Percentiles rank a stretch among this genome's conserved stretches.
Evolutionary conservation across 2,797 vertebrate genomes (phyloP).

Genomic region (Typhlichthys subterraneus): DNA sequence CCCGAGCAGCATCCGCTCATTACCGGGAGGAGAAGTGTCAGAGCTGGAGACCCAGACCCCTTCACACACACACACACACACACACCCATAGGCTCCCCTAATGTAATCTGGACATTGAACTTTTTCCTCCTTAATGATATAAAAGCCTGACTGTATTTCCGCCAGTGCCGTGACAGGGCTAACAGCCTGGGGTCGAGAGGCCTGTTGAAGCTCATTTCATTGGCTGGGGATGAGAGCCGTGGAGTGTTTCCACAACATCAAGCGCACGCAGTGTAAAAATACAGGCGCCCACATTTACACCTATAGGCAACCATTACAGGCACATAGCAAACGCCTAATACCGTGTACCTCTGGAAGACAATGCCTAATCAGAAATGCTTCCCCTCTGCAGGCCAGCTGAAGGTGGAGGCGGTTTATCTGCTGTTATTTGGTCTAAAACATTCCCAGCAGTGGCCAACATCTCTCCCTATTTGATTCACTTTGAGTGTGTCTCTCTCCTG

Average conservation of each 20-base stretch:
- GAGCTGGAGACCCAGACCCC: slow-evolving; percentile 61
- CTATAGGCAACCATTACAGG: slow-evolving; percentile 63
- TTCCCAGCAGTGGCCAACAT: slow-evolving; percentile 76
- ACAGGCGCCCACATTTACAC: slow-evolving; percentile 24
- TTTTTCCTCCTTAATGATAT: slow-evolving; percentile 80
- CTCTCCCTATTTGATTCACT: slow-evolving; percentile 78
- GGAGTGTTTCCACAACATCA: not conserved
- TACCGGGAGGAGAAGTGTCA: slow-evolving; percentile 81
- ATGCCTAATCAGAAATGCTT: slow-evolving; percentile 64
- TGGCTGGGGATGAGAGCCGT: no score
- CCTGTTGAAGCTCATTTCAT: no score
- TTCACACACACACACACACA: slow-evolving; percentile 35
- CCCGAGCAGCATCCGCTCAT: slow-evolving; percentile 74
- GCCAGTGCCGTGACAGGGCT: slow-evolving; percentile 72
- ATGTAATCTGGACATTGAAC: slow-evolving; percentile 83
- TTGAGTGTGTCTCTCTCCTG: slow-evolving; percentile 75
- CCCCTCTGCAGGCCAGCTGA: slow-evolving; percentile 58
- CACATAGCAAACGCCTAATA: slow-evolving; percentile 28
- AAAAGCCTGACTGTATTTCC: slow-evolving; percentile 75
- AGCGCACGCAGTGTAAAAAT: no score
- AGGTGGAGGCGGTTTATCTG: slow-evolving; percentile 75
- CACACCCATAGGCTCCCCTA: slow-evolving; percentile 68
- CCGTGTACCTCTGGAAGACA: slow-evolving; percentile 49
- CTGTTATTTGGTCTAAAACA: slow-evolving; percentile 79
- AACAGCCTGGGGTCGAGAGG: slow-evolving; percentile 48